A percentile compares a stretch with the other conserved stretches of the same genome.
Evolutionary conservation across 2,113 vertebrate species (phyloP).

Genomic region (Pogona vitticeps): DNA sequence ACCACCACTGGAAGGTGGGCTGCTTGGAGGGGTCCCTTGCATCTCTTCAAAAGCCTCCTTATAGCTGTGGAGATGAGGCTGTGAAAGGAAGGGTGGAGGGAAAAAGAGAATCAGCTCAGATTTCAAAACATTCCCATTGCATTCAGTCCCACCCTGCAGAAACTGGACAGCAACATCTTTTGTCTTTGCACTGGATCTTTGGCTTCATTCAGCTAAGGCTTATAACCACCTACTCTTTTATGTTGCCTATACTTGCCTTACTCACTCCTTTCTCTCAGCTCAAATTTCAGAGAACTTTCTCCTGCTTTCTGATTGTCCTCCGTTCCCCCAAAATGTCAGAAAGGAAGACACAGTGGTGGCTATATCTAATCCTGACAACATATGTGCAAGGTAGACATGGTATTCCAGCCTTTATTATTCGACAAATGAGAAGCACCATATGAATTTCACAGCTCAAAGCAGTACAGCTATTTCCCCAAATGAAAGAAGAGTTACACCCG

Average conservation of each 20-base stretch:
- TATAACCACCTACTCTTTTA: neutral
- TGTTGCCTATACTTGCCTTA: neutral
- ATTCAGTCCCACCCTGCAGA: neutral
- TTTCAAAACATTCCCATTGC: neutral
- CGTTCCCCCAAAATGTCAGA: neutral
- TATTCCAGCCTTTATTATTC: neutral
- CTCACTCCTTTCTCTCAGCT: neutral
- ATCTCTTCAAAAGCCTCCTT: constrained; percentile 96
- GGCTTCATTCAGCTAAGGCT: too few relatives aligned
- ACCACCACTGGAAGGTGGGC: constrained; percentile 87
- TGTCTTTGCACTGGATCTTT: neutral
- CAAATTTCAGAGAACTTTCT: neutral
- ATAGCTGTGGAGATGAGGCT: constrained; percentile 98
- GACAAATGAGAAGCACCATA: neutral
- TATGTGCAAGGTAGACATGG: neutral
- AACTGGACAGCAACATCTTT: neutral
- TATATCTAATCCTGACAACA: neutral
- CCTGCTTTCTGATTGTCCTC: neutral
- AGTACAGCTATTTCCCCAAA: neutral
- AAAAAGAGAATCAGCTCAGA: constrained; percentile 13
- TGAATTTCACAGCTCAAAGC: neutral
- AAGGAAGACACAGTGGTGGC: neutral
- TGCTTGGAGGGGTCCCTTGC: constrained; percentile 80
- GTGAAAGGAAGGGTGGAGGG: constrained; percentile 46
- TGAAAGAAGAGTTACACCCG: neutral